Base-by-base conservation (phyloP, 2,797 vertebrate species). In the Falco rusticolus region DNA sequence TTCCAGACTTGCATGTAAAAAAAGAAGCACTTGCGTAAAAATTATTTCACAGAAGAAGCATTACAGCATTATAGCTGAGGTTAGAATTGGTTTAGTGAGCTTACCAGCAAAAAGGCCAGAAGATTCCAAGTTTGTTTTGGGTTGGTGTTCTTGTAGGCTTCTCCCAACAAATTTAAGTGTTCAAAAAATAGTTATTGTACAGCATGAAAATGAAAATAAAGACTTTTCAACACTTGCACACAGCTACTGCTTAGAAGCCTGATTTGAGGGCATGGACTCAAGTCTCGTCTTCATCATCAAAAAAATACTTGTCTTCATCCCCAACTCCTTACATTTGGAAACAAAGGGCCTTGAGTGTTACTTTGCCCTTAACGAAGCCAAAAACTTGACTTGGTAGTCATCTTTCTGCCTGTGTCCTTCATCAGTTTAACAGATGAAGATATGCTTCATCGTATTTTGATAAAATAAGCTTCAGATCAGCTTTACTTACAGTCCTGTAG, bases 201-300 rank as follows among this genome's bases (percentile, higher is more conserved):
- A 50, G 54, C 16, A 61, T 64, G 50, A 85, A 89, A 96, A 89
- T 63, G 24, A 82, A 95, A 94, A 72, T 61, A 82, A 91, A 91
- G 39, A 22, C 26, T 90, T 92, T 86, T 84, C 76, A 92, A 29
- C 26, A 48, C 45, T 87, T 89, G 43, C 53, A 64, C 0, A 34
- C 13, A 53, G 61, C 68, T 81, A 71, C 57, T 71, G 13, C 68
- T 74, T 75, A 81, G 57, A 78, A 34, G 57, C 69, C n/a, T 80
- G 56, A 63, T 84, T 75, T 85, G 50, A 75, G 50, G 65, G 28
- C 48, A 37, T 34, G 26, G 24, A 51, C 26, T 84, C 60, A 74
- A 59, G 33, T 61, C 45, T 91, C 21, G 31, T 78, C 75, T 88
- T 78, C 24, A 43, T 81, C 0, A 0, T 60, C 16, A 70, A 28